Conservation (phyloP, 2,888 invertebrate genomes). For the Polyommatus iphigenia region DNA sequence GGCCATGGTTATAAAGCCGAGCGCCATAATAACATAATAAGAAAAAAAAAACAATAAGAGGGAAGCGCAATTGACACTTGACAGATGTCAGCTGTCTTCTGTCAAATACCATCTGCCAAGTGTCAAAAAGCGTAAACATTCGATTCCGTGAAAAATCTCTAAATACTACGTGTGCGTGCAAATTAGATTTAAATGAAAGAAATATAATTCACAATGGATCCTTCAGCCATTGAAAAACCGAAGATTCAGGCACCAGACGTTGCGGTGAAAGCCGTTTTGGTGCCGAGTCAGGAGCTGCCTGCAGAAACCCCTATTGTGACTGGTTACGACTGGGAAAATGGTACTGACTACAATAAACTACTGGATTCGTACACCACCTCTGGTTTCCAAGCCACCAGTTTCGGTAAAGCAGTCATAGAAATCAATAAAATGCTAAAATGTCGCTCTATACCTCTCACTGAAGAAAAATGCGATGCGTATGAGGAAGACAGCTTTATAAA, state of each 20-base stretch:
- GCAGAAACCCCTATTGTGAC: constrained; percentile 83
- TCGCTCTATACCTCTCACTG: constrained; percentile 84
- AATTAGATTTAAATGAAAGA: neutral
- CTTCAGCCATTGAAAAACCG: constrained; percentile 43
- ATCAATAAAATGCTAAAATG: constrained; percentile 94
- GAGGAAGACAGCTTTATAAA: constrained; percentile 90
- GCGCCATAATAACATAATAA: too few relatives aligned
- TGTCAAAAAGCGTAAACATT: constrained; percentile 12
- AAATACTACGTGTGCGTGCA: neutral
- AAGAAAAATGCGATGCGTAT: constrained; percentile 83
- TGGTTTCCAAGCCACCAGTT: constrained; percentile 99
- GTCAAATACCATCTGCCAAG: neutral
- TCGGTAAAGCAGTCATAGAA: constrained; percentile 94
- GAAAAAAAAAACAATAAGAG: too few relatives aligned
- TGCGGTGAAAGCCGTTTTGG: constrained; percentile 86
- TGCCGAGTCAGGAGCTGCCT: constrained; percentile 84
- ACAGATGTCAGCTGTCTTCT: neutral
- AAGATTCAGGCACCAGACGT: constrained; percentile 66
- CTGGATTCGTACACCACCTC: constrained; percentile 88
- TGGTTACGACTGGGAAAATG: constrained; percentile 96
- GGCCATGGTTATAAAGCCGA: too few relatives aligned
- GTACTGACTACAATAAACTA: constrained; percentile 91
- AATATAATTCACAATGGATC: neutral
- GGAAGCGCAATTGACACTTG: too few relatives aligned
- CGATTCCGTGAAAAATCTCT: neutral